Percentiles rank a stretch among this genome's conserved stretches.
These are phyloP conservation scores for Cyclura pinguis DNA, from an alignment of 2,797 vertebrate genomes.

Conservation along the genomic window DNA sequence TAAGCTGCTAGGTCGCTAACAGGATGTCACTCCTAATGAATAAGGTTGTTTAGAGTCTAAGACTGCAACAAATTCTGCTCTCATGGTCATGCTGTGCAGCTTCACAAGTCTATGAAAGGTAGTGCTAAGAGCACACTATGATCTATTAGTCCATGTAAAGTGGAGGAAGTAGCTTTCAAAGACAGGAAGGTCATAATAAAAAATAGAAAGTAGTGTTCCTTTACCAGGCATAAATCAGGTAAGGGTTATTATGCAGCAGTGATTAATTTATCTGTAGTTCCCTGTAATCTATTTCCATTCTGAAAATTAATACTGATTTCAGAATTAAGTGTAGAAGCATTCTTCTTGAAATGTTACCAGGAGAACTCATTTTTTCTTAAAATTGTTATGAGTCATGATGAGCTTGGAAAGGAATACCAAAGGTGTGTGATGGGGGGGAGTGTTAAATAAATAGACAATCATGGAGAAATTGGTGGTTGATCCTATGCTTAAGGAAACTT, in stretches of 20 bases:
- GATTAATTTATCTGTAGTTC: constrained; percentile 19
- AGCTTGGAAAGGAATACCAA: neutral
- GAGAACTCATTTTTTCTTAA: neutral
- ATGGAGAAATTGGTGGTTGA: neutral
- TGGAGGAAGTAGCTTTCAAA: constrained; percentile 4
- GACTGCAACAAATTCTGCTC: neutral
- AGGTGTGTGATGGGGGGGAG: no score
- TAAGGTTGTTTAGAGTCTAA: neutral
- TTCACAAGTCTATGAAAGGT: neutral
- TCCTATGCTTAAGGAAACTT: neutral
- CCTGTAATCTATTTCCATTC: constrained; percentile 32
- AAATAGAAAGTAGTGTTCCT: neutral
- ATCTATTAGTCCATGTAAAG: neutral
- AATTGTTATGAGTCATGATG: neutral
- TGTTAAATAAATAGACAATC: neutral
- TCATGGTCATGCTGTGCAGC: neutral
- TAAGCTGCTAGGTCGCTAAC: no score
- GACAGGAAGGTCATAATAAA: constrained; percentile 21
- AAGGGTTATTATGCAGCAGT: neutral
- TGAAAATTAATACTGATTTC: constrained; percentile 37
- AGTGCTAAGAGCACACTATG: neutral
- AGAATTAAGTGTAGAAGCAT: constrained; percentile 33
- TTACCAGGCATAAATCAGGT: constrained; percentile 13
- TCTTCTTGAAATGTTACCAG: constrained; percentile 12
- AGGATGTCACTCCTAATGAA: no score